These are phyloP conservation scores for Zalophus californianus DNA, from an alignment of 2,797 vertebrate species.

Conservation along the genomic window DNA sequence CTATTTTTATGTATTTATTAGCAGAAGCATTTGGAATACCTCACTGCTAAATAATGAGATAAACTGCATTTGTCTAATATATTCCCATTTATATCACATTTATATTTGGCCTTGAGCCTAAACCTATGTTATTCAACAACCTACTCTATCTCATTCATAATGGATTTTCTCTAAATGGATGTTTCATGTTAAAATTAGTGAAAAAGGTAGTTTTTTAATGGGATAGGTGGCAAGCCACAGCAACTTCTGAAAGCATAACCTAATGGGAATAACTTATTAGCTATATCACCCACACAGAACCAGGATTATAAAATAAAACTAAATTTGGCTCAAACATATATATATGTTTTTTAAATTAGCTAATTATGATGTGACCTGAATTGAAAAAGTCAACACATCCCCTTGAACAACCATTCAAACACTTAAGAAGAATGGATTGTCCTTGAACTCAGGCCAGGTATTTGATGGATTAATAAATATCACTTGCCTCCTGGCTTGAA, in stretches of 20 bases:
- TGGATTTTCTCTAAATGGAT: constrained; percentile 48
- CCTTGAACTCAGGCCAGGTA: constrained; percentile 62
- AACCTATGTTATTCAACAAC: background rate
- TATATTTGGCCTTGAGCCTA: constrained; percentile 31
- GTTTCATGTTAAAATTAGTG: constrained; percentile 62
- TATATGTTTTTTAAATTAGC: background rate
- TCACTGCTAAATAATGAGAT: background rate
- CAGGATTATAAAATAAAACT: constrained; percentile 55
- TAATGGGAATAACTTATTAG: constrained; percentile 51
- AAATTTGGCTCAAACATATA: constrained; percentile 46
- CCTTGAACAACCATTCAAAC: constrained; percentile 65
- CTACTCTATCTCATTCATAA: constrained; percentile 37
- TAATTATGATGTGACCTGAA: constrained; percentile 69
- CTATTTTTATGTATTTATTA: background rate
- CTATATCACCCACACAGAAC: background rate
- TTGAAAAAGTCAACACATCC: constrained; percentile 63
- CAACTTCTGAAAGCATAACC: constrained; percentile 38
- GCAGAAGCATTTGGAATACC: background rate
- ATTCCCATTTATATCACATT: constrained; percentile 21
- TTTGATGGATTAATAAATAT: constrained; percentile 67
- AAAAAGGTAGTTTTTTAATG: constrained; percentile 55
- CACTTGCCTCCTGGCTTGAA: constrained; percentile 62
- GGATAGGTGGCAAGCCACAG: background rate
- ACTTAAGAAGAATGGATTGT: constrained; percentile 74
- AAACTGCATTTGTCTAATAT: constrained; percentile 24